Conservation (phyloP, 1,140 invertebrate genomes). For the Mercenaria mercenaria region DNA sequence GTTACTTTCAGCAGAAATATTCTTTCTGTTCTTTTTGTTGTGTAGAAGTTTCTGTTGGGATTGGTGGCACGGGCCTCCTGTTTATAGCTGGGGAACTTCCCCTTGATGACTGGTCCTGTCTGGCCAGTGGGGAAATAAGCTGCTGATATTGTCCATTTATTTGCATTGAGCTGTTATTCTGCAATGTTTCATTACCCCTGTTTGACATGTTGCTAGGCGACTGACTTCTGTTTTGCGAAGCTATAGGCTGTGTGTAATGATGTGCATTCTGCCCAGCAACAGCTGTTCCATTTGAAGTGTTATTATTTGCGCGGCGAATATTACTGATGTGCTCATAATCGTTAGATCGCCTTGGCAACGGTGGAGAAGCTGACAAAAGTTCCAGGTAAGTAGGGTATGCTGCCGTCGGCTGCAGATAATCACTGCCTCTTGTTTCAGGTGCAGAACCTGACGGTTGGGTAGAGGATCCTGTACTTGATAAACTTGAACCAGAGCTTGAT, state of each 20-base stretch:
- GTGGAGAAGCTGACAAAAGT: background rate
- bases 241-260: background rate
- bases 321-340: slow-evolving; percentile 41
- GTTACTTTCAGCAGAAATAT: slow-evolving; percentile 19
- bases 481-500: background rate
- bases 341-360: background rate
- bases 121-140: background rate
- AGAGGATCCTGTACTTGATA: background rate
- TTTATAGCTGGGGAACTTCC: background rate
- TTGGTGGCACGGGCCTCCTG: slow-evolving; percentile 33
- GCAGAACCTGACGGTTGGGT: background rate
- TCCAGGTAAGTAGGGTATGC: background rate
- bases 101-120: background rate
- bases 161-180: background rate
- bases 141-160: background rate
- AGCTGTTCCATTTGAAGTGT: background rate
- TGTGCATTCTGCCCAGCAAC: background rate
- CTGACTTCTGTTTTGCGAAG: background rate
- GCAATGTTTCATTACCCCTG: background rate
- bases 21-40: slow-evolving; percentile 3
- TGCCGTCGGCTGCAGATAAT: background rate
- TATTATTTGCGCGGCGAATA: background rate
- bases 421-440: background rate
- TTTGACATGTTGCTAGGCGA: background rate
- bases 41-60: background rate